These are phyloP conservation scores for Rhagoletis zephyria DNA, from an alignment of 1,140 invertebrate genomes.

Conservation along the genomic window DNA sequence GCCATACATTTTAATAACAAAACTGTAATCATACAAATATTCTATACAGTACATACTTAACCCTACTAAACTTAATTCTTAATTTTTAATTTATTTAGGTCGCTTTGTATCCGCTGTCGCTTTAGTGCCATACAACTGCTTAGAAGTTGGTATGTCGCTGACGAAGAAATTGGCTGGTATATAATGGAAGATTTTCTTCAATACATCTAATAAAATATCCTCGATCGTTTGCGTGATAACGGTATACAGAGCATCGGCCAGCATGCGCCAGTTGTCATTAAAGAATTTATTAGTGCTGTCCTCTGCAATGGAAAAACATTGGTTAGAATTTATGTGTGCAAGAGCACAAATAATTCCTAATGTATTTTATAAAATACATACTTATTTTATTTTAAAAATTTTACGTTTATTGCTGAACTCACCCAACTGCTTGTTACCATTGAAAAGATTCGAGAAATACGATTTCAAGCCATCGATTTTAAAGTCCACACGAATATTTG, in stretches of 20 bases:
- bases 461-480: conserved; percentile 69
- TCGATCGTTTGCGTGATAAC: conserved; percentile 80
- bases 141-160: conserved; percentile 75
- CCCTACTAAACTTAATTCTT: too few relatives aligned
- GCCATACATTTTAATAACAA: too few relatives aligned
- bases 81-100: background rate
- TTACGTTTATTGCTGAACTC: background rate
- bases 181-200: conserved; percentile 79
- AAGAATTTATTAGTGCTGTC: conserved; percentile 81
- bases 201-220: conserved; percentile 79
- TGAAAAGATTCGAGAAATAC: conserved; percentile 70
- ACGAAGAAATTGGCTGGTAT: conserved; percentile 79
- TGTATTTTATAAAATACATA: background rate
- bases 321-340: background rate
- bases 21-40: too few relatives aligned
- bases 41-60: too few relatives aligned
- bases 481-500: conserved; percentile 70
- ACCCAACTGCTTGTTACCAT: conserved; percentile 71
- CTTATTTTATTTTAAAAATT: too few relatives aligned
- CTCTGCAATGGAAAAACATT: conserved; percentile 74
- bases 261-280: conserved; percentile 80
- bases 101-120: background rate
- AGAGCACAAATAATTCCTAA: background rate
- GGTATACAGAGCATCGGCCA: conserved; percentile 78
- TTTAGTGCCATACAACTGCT: conserved; percentile 65